Evolutionary conservation across 1,140 invertebrate genomes (phyloP).

Genomic region (Macrobrachium rosenbergii): DNA sequence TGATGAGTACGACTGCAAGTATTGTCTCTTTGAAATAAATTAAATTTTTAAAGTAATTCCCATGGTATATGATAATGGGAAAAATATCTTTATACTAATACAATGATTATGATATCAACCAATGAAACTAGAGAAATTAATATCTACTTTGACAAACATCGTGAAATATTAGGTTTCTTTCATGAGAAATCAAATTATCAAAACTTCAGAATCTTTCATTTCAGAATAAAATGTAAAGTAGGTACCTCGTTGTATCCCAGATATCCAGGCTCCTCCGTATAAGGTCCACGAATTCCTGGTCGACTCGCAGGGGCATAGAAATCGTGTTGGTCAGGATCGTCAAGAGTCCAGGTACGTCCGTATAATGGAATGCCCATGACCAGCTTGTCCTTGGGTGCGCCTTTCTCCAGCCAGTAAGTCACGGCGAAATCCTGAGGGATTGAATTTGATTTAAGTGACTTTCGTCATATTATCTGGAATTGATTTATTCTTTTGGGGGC

Average conservation of each 20-base stretch:
- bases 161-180: too few relatives aligned
- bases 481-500: neutral
- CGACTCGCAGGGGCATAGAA: conserved; percentile 75
- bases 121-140: too few relatives aligned
- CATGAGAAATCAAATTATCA: too few relatives aligned
- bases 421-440: conserved; percentile 74
- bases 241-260: conserved; percentile 86
- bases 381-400: conserved; percentile 75
- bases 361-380: conserved; percentile 78
- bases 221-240: neutral
- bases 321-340: conserved; percentile 70
- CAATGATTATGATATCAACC: too few relatives aligned
- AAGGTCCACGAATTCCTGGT: conserved; percentile 79
- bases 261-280: conserved; percentile 83
- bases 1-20: too few relatives aligned
- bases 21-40: too few relatives aligned
- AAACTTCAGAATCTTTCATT: too few relatives aligned
- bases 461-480: neutral
- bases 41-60: too few relatives aligned
- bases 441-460: neutral
- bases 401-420: conserved; percentile 77
- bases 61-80: too few relatives aligned
- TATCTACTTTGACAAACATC: too few relatives aligned
- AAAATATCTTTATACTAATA: too few relatives aligned
- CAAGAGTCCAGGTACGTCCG: conserved; percentile 77